Percentiles rank a stretch among this genome's conserved stretches.
Evolutionary conservation across 2,888 invertebrate species (phyloP).

Genomic region (Pegoplata infirma): DNA sequence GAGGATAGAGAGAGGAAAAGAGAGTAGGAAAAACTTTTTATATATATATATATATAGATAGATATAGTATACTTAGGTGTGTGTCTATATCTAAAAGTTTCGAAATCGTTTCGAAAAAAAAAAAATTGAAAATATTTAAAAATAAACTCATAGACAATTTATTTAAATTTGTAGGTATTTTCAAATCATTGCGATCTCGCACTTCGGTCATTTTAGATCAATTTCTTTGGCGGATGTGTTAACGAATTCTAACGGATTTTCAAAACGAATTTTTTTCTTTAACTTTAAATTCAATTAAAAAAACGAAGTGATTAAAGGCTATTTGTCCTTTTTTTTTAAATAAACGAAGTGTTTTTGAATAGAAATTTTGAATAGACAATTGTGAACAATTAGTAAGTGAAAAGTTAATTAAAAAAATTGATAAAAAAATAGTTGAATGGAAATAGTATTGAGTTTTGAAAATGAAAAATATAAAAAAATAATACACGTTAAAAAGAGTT

Average conservation of each 20-base stretch:
- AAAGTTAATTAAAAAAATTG: constrained; percentile 9
- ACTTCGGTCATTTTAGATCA: constrained; percentile 76
- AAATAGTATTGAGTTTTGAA: not conserved
- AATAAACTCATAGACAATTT: constrained; percentile 57
- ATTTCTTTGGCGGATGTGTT: constrained; percentile 63
- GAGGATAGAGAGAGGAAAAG: constrained; percentile 20
- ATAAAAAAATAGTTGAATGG: not conserved
- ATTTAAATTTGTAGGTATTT: constrained; percentile 68
- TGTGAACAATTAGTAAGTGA: constrained; percentile 47
- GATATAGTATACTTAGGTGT: constrained; percentile 31
- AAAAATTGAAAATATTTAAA: constrained; percentile 45
- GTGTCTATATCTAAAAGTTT: constrained; percentile 57
- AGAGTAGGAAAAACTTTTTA: not conserved
- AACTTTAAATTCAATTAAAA: constrained; percentile 32
- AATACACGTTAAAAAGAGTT: too few species aligned
- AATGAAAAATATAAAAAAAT: not conserved
- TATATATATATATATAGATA: constrained; percentile 3
- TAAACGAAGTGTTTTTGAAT: constrained; percentile 48
- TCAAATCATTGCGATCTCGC: constrained; percentile 77
- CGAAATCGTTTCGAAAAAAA: constrained; percentile 56
- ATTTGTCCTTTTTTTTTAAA: constrained; percentile 53
- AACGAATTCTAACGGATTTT: constrained; percentile 60
- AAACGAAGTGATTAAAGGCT: constrained; percentile 53
- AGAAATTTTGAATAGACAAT: constrained; percentile 32
- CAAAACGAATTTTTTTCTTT: constrained; percentile 48